Conservation (phyloP, 2,888 invertebrate species). For the Allygus modestus region DNA sequence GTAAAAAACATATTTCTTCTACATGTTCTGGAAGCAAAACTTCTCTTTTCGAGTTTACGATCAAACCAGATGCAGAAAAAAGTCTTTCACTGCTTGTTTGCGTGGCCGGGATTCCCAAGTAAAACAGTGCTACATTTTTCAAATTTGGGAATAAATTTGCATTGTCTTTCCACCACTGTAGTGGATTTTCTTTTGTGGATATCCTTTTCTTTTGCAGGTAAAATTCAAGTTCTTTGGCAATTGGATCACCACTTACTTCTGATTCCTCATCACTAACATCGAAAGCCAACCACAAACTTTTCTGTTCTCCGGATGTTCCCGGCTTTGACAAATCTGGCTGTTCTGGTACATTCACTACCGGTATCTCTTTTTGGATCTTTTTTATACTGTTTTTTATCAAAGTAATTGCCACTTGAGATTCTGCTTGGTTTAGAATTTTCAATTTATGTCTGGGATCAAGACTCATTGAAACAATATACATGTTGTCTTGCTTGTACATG, state of each 20-base stretch:
- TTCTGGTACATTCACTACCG: slow-evolving; percentile 27
- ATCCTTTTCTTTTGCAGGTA: not conserved
- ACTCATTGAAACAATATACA: not conserved
- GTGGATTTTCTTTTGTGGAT: not conserved
- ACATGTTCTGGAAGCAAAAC: not conserved
- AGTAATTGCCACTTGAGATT: not conserved
- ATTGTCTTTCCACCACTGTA: not conserved
- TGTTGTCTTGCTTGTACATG: not conserved
- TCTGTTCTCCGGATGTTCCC: not conserved
- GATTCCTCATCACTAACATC: not conserved
- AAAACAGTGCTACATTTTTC: not conserved
- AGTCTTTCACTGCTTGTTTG: slow-evolving; percentile 13
- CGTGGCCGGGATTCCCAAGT: not conserved
- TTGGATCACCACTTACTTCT: not conserved
- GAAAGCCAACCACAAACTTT: not conserved
- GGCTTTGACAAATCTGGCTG: not conserved
- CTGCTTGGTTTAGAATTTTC: not conserved
- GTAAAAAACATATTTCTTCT: not conserved
- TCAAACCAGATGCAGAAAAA: not conserved
- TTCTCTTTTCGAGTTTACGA: not conserved
- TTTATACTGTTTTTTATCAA: not conserved
- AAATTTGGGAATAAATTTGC: slow-evolving; percentile 2
- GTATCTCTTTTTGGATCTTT: not conserved
- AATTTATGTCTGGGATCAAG: not conserved
- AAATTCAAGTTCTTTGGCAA: not conserved